Conservation (phyloP, 2,888 invertebrate species). For the Eupsilia transversa region DNA sequence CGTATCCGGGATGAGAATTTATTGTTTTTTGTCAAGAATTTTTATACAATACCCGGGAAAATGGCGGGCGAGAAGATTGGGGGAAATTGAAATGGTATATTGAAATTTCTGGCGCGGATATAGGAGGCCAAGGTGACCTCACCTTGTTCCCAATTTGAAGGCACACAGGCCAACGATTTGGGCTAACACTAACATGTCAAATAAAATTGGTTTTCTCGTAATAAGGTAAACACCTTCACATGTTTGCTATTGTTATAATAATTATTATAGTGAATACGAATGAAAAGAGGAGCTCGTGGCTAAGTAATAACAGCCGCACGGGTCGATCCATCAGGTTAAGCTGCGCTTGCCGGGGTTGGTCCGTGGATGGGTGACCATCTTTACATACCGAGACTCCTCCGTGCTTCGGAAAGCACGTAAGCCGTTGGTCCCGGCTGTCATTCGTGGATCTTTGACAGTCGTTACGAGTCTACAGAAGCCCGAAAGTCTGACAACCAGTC, state of each 20-base stretch:
- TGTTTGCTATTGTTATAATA: neutral
- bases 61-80: conserved; percentile 10
- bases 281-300: too few relatives aligned
- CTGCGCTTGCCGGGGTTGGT: too few relatives aligned
- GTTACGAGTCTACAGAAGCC: too few relatives aligned
- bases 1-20: conserved; percentile 61
- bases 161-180: neutral
- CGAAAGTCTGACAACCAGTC: too few relatives aligned
- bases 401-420: too few relatives aligned
- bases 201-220: neutral
- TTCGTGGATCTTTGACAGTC: too few relatives aligned
- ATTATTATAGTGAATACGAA: neutral
- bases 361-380: too few relatives aligned
- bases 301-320: too few relatives aligned
- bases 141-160: conserved; percentile 23
- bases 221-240: neutral
- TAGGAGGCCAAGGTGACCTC: conserved; percentile 4
- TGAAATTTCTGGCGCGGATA: conserved; percentile 20
- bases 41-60: conserved; percentile 40
- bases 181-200: neutral
- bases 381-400: too few relatives aligned
- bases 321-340: too few relatives aligned
- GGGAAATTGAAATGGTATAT: conserved; percentile 48
- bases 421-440: too few relatives aligned
- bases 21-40: conserved; percentile 56